Base-by-base conservation (phyloP, 2,888 invertebrate species). In the Platycheirus rosarum region DNA sequence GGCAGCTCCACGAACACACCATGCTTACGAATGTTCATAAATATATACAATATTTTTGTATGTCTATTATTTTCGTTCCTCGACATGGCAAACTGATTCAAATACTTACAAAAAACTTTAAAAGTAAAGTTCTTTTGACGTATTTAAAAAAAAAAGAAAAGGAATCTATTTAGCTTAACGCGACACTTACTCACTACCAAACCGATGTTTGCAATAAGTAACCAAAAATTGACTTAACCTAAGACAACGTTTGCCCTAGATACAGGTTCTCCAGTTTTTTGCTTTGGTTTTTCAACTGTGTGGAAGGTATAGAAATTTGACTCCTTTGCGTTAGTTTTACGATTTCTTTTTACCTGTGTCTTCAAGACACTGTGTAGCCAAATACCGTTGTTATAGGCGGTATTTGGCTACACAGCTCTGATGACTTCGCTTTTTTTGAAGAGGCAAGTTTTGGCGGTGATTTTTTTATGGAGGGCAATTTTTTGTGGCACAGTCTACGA, bases 11-110 rank as follows among this genome's bases (percentile, higher is more conserved):
- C 48, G 23, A 48, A 48, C 48, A 48, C 49, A 11, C 26, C 29
- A 23, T 29, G 29, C 14, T 8, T 51, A 51, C 29, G 46, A 32
- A 51, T n/a, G n/a, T 51, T 51, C 49, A 3, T 51, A 51, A 51
- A 51, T 51, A 23, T 13, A 29, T 29, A 51, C 13, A 32, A 32
- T 2, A 13, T 26, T 51, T 9, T 29, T n/a, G n/a, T n/a, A n/a
- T n/a, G 23, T 35, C 9, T 16, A 8, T 44, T 44, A 18, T 9
- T 18, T 44, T 14, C 18, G n/a, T n/a, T n/a, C n/a, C n/a, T n/a
- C 44, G 44, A 1, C 44, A 44, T 13, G 18, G 44, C 44, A 44
- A 18, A 44, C 44, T 44, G 44, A 11, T 2, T 2, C 2, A 23
- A 23, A n/a, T n/a, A 23, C 23, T 35, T 35, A n/a, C n/a, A n/a